Base-by-base conservation (phyloP, 2,797 vertebrate genomes). In the Heteromormyrus szaboi region DNA sequence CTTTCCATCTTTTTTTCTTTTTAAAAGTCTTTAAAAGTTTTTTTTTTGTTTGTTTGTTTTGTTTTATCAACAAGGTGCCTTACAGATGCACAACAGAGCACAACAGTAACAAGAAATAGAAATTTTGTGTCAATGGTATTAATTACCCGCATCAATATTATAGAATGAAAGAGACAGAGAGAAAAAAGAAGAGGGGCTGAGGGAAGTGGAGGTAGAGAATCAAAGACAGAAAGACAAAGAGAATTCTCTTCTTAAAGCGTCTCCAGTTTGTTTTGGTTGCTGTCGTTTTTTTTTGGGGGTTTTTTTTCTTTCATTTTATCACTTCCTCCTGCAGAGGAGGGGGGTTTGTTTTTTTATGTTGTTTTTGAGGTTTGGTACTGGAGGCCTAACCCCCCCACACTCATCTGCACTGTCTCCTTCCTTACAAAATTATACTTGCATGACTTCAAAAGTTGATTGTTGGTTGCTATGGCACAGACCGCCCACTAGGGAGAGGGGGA, bases 101-200 rank as follows among this genome's bases (percentile, higher is more conserved):
- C 95, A 96, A 96, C 94, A 96, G 96, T 97, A 97, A 97, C 96
- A 95, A 95, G 95, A 96, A 96, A 95, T 94, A 95, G 95, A 97
- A 96, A 97, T 94, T 93, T 95, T 96, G 95, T 96, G 94, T 96
- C 95, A 96, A 96, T 95, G 96, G 96, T 95, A 96, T 95, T 96
- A 95, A 94, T 96, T 96, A 97, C 97, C 97, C 97, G 97, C 97
- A 98, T 98, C 94, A 95, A 93, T 97, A 96, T 95, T 91, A 92
- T 89, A 93, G 93, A 94, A 94, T 94, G 94, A 94, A 92, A 92
- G 92, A 94, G 92, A 93, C 92, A 93, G 89, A 90, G 90, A 89
- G 87, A 93, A 90, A 72, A 46, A 85, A 62, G 51, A 90, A 91
- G 89, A 91, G 91, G 92, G 90, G 91, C 90, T 91, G 33, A 56